These are phyloP conservation scores for Percopsis transmontana DNA, from an alignment of 2,113 vertebrate species.

Conservation along the genomic window DNA sequence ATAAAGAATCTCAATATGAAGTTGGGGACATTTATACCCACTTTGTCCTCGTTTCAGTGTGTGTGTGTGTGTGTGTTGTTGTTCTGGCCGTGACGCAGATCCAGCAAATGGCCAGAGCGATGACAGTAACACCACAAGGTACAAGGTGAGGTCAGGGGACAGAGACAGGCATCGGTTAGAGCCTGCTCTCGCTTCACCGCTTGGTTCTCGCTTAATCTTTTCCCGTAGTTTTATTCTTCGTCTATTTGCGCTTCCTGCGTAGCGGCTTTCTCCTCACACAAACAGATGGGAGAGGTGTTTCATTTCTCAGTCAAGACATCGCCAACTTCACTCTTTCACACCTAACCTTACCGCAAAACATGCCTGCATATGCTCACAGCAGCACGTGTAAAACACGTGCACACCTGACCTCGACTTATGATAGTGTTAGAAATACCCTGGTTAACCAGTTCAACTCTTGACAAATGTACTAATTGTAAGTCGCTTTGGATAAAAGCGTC, in stretches of 20 bases:
- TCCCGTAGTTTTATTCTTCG: constrained; percentile 32
- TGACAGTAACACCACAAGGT: constrained; percentile 1
- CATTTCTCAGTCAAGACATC: constrained; percentile 38
- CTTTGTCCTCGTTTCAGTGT: background rate
- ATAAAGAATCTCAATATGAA: too few relatives aligned
- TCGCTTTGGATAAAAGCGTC: too few relatives aligned
- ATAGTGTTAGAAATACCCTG: too few relatives aligned
- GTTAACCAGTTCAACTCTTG: too few relatives aligned
- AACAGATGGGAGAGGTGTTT: constrained; percentile 60
- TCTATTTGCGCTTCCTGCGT: constrained; percentile 23
- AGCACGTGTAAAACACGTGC: constrained; percentile 3
- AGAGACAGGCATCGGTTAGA: background rate
- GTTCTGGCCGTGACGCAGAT: background rate
- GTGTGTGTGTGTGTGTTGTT: background rate
- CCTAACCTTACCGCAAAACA: background rate
- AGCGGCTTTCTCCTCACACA: constrained; percentile 23
- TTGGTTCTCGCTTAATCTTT: constrained; percentile 53
- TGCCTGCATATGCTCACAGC: constrained; percentile 4
- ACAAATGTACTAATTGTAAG: too few relatives aligned
- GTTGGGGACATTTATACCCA: too few relatives aligned
- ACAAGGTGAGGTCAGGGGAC: too few relatives aligned
- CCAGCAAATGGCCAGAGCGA: constrained; percentile 13
- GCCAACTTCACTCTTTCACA: constrained; percentile 9
- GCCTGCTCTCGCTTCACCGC: too few relatives aligned
- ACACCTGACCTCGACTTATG: background rate